Evolutionary conservation across 1,140 invertebrate genomes (phyloP), one percentile per base, ranked within the genome.

Genomic region (Hypsibius dujardini): DNA sequence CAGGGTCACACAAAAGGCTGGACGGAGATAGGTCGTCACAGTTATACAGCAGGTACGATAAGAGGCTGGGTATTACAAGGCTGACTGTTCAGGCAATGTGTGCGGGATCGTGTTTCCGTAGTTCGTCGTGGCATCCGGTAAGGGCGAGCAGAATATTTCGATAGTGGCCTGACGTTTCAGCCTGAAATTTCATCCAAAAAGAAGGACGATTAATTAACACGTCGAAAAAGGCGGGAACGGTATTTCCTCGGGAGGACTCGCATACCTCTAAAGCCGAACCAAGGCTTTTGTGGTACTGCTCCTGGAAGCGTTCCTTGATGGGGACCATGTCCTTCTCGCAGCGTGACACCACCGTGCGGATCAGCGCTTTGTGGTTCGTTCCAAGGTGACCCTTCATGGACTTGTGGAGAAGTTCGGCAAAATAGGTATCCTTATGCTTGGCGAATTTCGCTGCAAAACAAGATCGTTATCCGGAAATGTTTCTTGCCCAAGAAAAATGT

Each of bases 141-240:
- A 92, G 81, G 75, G 88, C 86, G 77, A 92, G 83, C 76, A 93
- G 84, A 76, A 90, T 85, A 81, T 86, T 87, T 82, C 88, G 90
- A 84, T 92, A 93, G 84, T 93, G 88, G 73, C 90, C 90, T 75
- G 89, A 90, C 72, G 90, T 92, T 79, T 94, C 90, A 75, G 85
- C 87, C 87, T 91, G 84, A 28, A 28, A 28, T 28, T 0, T 28
- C 28, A 28, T 28, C 28, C 28, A 28, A 28, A 28, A 28, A 28
- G 28, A 28, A 28, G 28, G 28, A 28, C 28, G 28, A 28, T 28
- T 28, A 28, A 28, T 28, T 28, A 28, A 28, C 28, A 28, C 28
- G 0, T 72, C 71, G n/a, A 50, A 70, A 69, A n/a, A 28, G 28
- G 28, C 28, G 28, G 28, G 28, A 28, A 46, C 28, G 28, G 28